Base-by-base conservation (phyloP, 2,888 invertebrate genomes). In the Cecidostiba fungosa region DNA sequence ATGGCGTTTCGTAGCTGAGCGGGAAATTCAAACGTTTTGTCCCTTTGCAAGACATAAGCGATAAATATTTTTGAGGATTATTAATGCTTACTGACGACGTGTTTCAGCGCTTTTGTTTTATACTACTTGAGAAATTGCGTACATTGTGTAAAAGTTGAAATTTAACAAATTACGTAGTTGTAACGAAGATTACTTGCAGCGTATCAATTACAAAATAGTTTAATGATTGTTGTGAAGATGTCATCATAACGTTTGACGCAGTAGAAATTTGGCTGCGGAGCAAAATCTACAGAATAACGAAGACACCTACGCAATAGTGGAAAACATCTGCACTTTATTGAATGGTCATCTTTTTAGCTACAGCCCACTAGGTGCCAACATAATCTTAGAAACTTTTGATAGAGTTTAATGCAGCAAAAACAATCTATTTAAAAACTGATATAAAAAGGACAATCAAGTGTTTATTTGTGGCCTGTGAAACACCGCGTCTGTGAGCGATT, bases 201-300 rank as follows among this genome's bases (percentile, higher is more conserved):
- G 23, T 73, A 73, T 23, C n/a, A 26, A 54, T 76, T 80, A 70
- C 62, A n/a, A 69, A 16, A 79, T 69, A 16, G 29, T 70, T 79
- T 59, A 26, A 59, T 10, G 26, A 80, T 26, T 80, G 23, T 80
- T 72, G 69, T 80, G 47, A 80, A 72, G 23, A 19, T 72, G 80
- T 39, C 50, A 70, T 10, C 50, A 23, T 66, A 29, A 66, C 29
- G 5, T 26, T 66, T 80, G 26, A 80, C 12, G 8, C 6, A 54
- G 54, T 26, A 23, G 47, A 36, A 39, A 72, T 50, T 72, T 80
- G 72, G 80, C 72, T 32, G 23, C 16, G 2, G 32, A 54, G 26
- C 54, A 80, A 72, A 26, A 59, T 72, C 70, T 79, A 70, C 19
- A 50, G 19, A 54, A 72, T 72, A 66, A 8, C 39, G 23, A 32